These are phyloP conservation scores for Neogale vison DNA, from an alignment of 2,113 vertebrate genomes.

Conservation along the genomic window DNA sequence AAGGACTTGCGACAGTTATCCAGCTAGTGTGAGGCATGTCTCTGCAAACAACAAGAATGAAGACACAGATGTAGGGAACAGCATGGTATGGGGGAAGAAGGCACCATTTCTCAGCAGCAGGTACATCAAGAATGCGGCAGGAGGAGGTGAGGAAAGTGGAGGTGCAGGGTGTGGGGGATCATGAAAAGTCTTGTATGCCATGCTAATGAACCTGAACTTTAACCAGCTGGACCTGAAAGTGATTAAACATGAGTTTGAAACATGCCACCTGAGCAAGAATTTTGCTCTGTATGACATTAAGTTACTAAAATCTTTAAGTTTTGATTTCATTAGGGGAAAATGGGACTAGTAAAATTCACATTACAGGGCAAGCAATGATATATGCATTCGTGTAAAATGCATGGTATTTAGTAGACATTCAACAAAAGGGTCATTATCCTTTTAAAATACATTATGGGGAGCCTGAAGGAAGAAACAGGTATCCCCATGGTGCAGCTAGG, in stretches of 20 bases:
- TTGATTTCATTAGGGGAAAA: background rate
- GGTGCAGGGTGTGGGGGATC: too few species aligned
- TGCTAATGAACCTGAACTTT: background rate
- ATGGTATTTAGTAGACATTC: background rate
- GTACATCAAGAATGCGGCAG: too few species aligned
- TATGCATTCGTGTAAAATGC: background rate
- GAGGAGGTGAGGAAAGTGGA: background rate
- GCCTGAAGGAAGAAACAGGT: background rate
- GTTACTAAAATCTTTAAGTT: background rate
- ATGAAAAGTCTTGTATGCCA: too few species aligned
- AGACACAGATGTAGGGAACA: background rate
- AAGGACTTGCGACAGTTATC: background rate
- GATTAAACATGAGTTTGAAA: background rate
- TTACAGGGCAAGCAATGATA: background rate
- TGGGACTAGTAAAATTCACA: background rate
- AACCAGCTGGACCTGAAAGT: background rate
- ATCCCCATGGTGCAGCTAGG: background rate
- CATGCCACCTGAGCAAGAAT: background rate
- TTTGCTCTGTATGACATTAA: background rate
- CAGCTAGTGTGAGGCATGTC: background rate
- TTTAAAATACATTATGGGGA: background rate
- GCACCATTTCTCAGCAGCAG: background rate
- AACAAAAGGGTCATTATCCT: background rate
- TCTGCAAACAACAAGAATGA: background rate
- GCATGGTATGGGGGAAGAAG: rapidly evolving